Conservation (phyloP, 2,113 vertebrate genomes). For the Paratilapia polleni region DNA sequence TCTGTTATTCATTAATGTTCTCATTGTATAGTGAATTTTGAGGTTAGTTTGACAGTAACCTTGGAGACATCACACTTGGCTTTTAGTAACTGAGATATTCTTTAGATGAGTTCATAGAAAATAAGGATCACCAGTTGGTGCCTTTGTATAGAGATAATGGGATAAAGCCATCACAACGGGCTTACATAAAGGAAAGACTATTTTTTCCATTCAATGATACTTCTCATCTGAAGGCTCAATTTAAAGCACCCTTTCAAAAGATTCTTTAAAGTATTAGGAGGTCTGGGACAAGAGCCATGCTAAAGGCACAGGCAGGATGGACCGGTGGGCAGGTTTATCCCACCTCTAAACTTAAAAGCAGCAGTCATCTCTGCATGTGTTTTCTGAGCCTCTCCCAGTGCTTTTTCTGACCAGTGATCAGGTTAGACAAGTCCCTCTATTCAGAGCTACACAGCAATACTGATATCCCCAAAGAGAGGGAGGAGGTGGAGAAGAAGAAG, state of each 20-base stretch:
- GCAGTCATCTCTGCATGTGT: constrained; percentile 33
- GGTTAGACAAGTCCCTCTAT: constrained; percentile 72
- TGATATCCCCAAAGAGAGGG: constrained; percentile 71
- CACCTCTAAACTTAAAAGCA: constrained; percentile 31
- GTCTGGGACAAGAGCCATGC: not conserved
- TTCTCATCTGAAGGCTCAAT: not conserved
- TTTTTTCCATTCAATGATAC: not conserved
- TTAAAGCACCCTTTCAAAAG: not conserved
- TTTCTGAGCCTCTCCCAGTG: constrained; percentile 49
- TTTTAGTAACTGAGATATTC: too few relatives aligned
- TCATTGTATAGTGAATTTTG: not conserved
- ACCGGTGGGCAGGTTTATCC: constrained; percentile 4
- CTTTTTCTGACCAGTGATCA: constrained; percentile 64
- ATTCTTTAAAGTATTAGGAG: not conserved
- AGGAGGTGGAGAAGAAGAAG: constrained; percentile 51
- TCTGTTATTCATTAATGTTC: not conserved
- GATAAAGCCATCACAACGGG: not conserved
- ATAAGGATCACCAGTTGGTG: not conserved
- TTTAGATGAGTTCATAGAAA: too few relatives aligned
- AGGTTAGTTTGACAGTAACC: not conserved
- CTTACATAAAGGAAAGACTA: not conserved
- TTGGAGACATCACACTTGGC: not conserved
- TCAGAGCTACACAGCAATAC: constrained; percentile 61
- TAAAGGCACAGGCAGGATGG: constrained; percentile 4
- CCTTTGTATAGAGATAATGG: not conserved